phyloP scores from a whole-genome alignment of 1,140 invertebrate species.

The Euwallacea similis region DNA sequence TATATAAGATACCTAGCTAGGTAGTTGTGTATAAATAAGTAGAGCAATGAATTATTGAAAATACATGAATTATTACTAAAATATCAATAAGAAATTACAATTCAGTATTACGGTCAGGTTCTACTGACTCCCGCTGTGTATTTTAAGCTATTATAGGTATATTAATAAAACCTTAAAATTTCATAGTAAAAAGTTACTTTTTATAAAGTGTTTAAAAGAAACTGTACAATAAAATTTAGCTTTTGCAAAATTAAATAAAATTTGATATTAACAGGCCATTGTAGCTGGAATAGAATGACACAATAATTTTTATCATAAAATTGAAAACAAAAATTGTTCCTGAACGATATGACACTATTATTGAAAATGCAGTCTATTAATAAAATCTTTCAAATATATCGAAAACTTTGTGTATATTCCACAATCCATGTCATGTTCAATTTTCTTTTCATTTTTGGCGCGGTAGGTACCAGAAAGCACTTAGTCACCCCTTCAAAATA shows the following conservation, averaged over 20 bases:
- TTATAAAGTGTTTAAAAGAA: slow-evolving; percentile 35
- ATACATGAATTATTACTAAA: too few relatives aligned
- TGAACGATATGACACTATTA: slow-evolving; percentile 30
- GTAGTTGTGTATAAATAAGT: too few relatives aligned
- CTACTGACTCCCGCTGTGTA: background rate
- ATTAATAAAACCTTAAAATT: background rate
- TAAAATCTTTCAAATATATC: slow-evolving; percentile 32
- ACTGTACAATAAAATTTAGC: slow-evolving; percentile 38
- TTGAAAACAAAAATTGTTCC: slow-evolving; percentile 32
- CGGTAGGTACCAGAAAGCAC: too few relatives aligned
- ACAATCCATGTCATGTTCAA: too few relatives aligned
- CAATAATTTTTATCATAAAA: slow-evolving; percentile 35
- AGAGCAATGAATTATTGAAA: too few relatives aligned
- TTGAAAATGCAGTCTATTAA: slow-evolving; percentile 28
- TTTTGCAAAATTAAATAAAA: slow-evolving; percentile 37
- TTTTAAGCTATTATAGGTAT: background rate
- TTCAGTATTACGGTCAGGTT: background rate
- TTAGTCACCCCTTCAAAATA: too few relatives aligned
- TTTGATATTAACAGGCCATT: slow-evolving; percentile 29
- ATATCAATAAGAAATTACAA: too few relatives aligned
- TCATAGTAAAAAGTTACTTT: slow-evolving; percentile 28
- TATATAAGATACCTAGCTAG: too few relatives aligned
- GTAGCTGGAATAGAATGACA: slow-evolving; percentile 29
- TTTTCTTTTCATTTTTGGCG: too few relatives aligned
- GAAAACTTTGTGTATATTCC: too few relatives aligned